Base-by-base conservation (phyloP, 2,113 vertebrate genomes). In the Nothocercus nigrocapillus region DNA sequence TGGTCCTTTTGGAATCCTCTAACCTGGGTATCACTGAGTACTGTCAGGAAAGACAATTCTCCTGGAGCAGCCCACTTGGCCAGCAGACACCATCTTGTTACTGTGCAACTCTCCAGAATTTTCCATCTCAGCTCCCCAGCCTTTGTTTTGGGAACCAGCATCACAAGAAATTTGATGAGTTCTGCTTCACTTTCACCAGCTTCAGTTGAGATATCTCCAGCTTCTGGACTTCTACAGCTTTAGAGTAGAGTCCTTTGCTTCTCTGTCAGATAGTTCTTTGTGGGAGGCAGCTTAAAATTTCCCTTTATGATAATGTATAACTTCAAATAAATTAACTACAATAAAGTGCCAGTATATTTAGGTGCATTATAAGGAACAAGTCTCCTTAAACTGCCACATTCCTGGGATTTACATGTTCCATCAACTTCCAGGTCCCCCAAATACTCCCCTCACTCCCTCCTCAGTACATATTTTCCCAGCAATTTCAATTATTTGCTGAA, bases 401-500 rank as follows among this genome's bases (percentile, higher is more conserved):
- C 9, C 27, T 18, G 45, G 58, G 40, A 53, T 90, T 51, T 75
- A 32, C n/a, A 7, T 53, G 4, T 68, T 68, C 69, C 44, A 45
- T 62, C 59, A 49, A 11, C 45, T 59, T 53, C 45, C 74, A 84
- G 85, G 14, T 67, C 44, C 27, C 19, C 36, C 45, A 53, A 0
- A 32, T 66, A 62, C 79, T 32, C 66, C 30, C 85, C 32, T 68
- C 17, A 9, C 54, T 62, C 66, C 34, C 36, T 74, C 25, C 56
- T 72, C 4, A 0, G 34, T 53, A 25, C 75, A 7, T 82, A 58
- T 63, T 79, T 85, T 38, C 72, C 69, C 82, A 68, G 58, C 38
- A 64, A 68, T 90, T 85, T 42, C 82, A 82, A 13, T 22, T 59
- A 7, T 87, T 93, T 89, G 47, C 56, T 58, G 19, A 58, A 53